phyloP scores from a whole-genome alignment of 2,113 vertebrate species.

The Microcebus tavaratra region DNA sequence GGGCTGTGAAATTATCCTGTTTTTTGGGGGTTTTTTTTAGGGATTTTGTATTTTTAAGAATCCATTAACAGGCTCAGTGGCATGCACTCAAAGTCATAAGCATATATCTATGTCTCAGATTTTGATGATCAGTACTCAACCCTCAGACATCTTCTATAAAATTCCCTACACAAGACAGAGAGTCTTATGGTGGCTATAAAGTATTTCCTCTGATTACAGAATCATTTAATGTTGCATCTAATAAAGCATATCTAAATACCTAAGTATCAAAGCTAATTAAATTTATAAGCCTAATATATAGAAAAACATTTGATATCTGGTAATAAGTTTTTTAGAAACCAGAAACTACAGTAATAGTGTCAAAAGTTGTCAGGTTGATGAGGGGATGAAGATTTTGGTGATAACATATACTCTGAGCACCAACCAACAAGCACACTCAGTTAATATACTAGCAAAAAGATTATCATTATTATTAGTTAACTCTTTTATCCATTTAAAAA shows the following conservation, averaged over 20 bases:
- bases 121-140: background rate
- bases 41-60: background rate
- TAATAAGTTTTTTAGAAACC: background rate
- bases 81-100: background rate
- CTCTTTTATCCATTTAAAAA: background rate
- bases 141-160: background rate
- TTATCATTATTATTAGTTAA: background rate
- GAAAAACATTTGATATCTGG: background rate
- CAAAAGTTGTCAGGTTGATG: background rate
- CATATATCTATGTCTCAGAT: background rate
- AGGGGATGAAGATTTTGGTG: accelerated
- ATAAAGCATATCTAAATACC: background rate
- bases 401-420: background rate
- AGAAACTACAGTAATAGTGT: background rate
- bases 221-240: background rate
- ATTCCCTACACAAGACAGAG: background rate
- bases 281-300: background rate
- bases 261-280: background rate
- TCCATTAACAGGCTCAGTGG: background rate
- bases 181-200: background rate
- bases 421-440: background rate
- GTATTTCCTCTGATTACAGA: background rate
- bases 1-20: background rate
- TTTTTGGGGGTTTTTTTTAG: background rate
- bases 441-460: background rate